Evolutionary conservation across 1,140 invertebrate genomes (phyloP), one percentile per base, ranked within the genome.

Genomic region (Ruditapes philippinarum): DNA sequence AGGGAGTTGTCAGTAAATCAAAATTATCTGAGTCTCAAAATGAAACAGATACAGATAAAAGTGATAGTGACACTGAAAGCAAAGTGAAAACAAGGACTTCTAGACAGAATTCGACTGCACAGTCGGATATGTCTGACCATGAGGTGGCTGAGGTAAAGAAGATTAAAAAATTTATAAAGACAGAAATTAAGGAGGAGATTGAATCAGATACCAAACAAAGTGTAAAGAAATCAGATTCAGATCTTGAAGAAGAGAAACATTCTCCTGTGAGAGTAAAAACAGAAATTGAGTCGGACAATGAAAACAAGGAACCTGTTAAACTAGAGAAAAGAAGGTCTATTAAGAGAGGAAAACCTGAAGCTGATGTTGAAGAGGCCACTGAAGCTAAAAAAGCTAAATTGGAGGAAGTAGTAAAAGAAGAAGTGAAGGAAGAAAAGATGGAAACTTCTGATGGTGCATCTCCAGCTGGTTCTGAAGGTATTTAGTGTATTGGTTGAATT

Each of bases 71-170:
- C 9, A 42, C 42, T 33, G 70, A 74, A 38, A 60, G n/a, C 12
- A 62, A 25, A 33, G 40, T 49, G 5, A 70, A 70, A 19, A 38
- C 31, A 33, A 51, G 28, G 19, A 70, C 19, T 22, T 31, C 36
- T 19, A 84, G 51, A 60, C 31, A 60, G 28, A 65, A 74, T 25
- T 73, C 68, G 11, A 51, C 74, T 11, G 83, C 70, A 31, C 68
- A 54, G n/a, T 86, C 83, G 33, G 83, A 86, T 11, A 76, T 70
- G 9, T 86, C 83, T 76, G 83, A 86, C 60, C 45, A 76, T 57
- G 83, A 85, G 68, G 74, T 57, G 28, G 62, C 4, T 38, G 36
- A 85, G 49, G 40, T 51, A 17, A 68, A 84, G 38, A 14, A 28
- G n/a, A 70, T 42, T 73, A 45, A 31, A 68, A 49, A 28, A 38